These are phyloP conservation scores for Pygoscelis adeliae DNA, from an alignment of 2,113 vertebrate species.

Conservation along the genomic window DNA sequence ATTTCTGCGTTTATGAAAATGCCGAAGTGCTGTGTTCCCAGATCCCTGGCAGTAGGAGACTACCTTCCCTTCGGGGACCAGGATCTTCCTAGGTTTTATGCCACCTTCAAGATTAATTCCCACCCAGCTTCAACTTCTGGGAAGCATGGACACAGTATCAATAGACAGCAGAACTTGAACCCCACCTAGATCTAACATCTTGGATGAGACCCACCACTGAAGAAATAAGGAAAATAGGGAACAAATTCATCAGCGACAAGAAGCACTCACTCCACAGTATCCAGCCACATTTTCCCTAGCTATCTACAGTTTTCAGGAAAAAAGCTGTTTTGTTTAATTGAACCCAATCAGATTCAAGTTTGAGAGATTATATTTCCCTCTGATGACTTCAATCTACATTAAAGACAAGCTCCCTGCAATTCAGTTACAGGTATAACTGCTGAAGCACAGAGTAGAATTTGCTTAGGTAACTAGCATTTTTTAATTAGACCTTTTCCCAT, in stretches of 20 bases:
- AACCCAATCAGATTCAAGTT: neutral
- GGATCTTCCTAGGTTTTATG: neutral
- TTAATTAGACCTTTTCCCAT: neutral
- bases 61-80: neutral
- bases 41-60: neutral
- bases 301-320: neutral
- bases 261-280: neutral
- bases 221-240: neutral
- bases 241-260: neutral
- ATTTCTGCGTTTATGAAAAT: neutral
- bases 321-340: neutral
- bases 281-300: neutral
- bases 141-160: rapidly evolving
- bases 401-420: neutral
- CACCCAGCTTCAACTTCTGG: neutral
- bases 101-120: neutral
- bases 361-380: neutral
- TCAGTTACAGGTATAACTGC: neutral
- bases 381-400: neutral
- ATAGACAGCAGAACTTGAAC: neutral
- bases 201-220: neutral
- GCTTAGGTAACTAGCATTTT: neutral
- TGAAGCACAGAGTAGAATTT: neutral
- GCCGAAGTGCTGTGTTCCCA: neutral
- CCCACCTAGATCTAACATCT: neutral